These are phyloP conservation scores for Emys orbicularis DNA, from an alignment of 2,797 vertebrate species.

Conservation along the genomic window DNA sequence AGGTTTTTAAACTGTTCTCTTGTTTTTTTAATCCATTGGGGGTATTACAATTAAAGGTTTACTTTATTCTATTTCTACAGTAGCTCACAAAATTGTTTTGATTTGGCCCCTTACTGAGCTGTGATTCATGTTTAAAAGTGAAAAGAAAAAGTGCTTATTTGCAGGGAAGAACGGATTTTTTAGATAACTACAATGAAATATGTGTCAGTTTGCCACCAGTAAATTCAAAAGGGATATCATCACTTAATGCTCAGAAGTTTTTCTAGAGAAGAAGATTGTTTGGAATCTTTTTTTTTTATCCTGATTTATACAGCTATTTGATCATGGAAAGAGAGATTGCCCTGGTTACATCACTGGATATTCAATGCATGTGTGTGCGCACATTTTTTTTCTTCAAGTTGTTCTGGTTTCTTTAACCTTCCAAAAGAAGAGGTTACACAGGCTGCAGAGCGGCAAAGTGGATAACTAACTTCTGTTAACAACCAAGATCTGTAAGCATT, in stretches of 20 bases:
- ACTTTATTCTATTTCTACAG: background rate
- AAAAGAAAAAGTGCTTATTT: background rate
- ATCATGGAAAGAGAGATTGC: background rate
- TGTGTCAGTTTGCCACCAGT: background rate
- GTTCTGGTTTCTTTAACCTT: conserved; percentile 6
- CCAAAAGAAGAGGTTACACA: accelerated
- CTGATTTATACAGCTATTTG: background rate
- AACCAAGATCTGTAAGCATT: background rate
- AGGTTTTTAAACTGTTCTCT: background rate
- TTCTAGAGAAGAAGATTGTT: background rate
- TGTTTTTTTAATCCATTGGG: background rate
- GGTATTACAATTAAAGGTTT: accelerated
- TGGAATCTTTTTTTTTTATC: background rate
- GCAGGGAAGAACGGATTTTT: background rate
- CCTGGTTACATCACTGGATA: background rate
- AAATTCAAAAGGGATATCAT: background rate
- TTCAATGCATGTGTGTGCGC: background rate
- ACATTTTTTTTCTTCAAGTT: background rate
- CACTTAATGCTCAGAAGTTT: background rate
- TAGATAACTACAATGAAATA: background rate
- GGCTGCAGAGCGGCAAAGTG: background rate
- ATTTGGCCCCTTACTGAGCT: background rate
- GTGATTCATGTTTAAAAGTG: background rate
- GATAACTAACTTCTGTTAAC: background rate
- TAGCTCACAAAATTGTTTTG: background rate